phyloP scores from a whole-genome alignment of 2,797 vertebrate species.

The Remorina albescens region DNA sequence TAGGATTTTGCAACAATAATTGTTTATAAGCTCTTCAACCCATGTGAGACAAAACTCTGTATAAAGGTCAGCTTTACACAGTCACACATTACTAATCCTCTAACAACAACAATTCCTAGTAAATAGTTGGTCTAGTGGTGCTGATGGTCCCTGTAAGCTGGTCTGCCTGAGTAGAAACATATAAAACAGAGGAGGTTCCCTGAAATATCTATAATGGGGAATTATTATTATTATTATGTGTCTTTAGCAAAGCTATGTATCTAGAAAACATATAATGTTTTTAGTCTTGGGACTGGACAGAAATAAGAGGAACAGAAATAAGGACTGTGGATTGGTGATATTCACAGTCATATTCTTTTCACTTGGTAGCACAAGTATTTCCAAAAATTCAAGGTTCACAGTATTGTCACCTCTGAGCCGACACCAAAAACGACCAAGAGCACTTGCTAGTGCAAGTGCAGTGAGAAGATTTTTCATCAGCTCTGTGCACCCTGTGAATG shows the following conservation, averaged over 20 bases:
- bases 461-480: conserved; percentile 25
- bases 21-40: conserved; percentile 23
- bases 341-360: not conserved
- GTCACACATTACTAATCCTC: conserved; percentile 74
- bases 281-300: not conserved
- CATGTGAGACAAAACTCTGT: conserved; percentile 70
- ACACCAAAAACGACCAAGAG: conserved; percentile 4
- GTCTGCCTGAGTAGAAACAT: conserved; percentile 10
- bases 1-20: not conserved
- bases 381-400: conserved; percentile 27
- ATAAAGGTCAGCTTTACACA: conserved; percentile 84
- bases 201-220: not conserved
- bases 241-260: not conserved
- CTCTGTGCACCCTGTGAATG: conserved; percentile 32
- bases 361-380: not conserved
- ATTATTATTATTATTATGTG: conserved; percentile 3
- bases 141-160: conserved; percentile 35
- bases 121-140: conserved; percentile 47
- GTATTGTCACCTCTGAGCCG: conserved; percentile 38
- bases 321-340: not conserved
- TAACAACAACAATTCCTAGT: conserved; percentile 72
- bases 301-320: too few species aligned
- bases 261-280: not conserved
- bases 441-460: conserved; percentile 9
- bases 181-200: not conserved